Evolutionary conservation across 2,113 vertebrate species (phyloP), one percentile per base, ranked within the genome.

Genomic region (Callospermophilus lateralis): DNA sequence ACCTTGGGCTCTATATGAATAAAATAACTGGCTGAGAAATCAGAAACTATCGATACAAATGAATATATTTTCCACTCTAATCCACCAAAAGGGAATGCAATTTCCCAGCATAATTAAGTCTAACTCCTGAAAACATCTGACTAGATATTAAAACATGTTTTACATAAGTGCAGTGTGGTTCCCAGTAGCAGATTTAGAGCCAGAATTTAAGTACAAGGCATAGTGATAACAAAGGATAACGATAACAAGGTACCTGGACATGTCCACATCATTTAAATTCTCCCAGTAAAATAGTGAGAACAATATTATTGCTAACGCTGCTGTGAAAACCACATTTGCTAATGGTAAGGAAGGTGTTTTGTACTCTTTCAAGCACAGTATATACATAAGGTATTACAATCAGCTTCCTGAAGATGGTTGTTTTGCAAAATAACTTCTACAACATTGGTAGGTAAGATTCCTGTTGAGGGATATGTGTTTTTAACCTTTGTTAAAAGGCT

Each of bases 21-120:
- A 81, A 95, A 84, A 45, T 15, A 79, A 65, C 28, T 51, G 11
- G 17, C 58, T 95, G 26, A 81, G 84, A 92, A 34, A 28, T 68
- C 53, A 74, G 20, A 85, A 96, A 61, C 16, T 93, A 16, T 70
- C 83, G 11, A 68, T 51, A 86, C 39, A 89, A 84, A 80, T 67
- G 53, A 94, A 77, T 76, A 45, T 22, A 83, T 90, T 81, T 67
- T 6, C 39, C 30, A 74, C 48, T 89, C 67, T 68, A 53, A 93
- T 93, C 58, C 88, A 86, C 92, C 19, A 39, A 92, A 92, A 77
- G 28, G 53, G 24, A 89, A 51, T 42, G 65, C 8, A 42, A 34
- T 89, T 91, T 92, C 80, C 48, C 67, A 92, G 3, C 4, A 42
- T 95, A 92, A 93, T 94, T 96, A 84, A 96, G 9, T 55, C 16